These are phyloP conservation scores for Hyperoplus lanceolatus DNA, from an alignment of 2,797 vertebrate species.

Conservation along the genomic window DNA sequence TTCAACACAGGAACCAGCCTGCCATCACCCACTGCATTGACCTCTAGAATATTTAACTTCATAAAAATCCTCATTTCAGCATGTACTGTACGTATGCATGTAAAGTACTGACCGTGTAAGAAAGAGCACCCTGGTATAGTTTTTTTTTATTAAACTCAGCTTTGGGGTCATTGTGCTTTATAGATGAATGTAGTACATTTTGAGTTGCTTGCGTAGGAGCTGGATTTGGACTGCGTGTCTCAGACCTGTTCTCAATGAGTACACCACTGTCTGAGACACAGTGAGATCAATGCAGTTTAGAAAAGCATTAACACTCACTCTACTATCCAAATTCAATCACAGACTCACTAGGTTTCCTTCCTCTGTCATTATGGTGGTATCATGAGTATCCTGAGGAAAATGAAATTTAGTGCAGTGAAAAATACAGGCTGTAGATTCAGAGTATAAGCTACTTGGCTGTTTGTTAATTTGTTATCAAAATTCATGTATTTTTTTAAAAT, in stretches of 20 bases:
- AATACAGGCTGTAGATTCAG: background rate
- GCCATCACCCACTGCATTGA: constrained; percentile 25
- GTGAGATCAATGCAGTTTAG: constrained; percentile 69
- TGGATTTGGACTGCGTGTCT: background rate
- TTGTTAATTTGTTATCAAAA: background rate
- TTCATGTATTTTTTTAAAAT: too few relatives aligned
- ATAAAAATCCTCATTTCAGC: constrained; percentile 53
- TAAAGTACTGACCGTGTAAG: constrained; percentile 13
- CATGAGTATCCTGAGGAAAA: constrained; percentile 30
- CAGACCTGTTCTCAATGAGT: constrained; percentile 11
- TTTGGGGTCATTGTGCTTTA: background rate
- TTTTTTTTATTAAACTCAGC: constrained; percentile 21
- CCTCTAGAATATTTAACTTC: constrained; percentile 31
- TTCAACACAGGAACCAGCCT: constrained; percentile 28
- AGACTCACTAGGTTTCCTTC: constrained; percentile 19
- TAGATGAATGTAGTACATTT: constrained; percentile 14
- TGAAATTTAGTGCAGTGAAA: constrained; percentile 22
- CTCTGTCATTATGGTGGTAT: constrained; percentile 15
- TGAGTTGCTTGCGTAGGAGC: background rate
- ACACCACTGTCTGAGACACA: constrained; percentile 40
- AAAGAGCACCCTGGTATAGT: background rate
- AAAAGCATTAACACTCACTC: constrained; percentile 70
- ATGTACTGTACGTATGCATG: constrained; percentile 19
- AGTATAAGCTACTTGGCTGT: background rate
- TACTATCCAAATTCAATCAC: constrained; percentile 67